Evolutionary conservation across 2,797 vertebrate genomes (phyloP).

Genomic region (Sebastes paucispinis): DNA sequence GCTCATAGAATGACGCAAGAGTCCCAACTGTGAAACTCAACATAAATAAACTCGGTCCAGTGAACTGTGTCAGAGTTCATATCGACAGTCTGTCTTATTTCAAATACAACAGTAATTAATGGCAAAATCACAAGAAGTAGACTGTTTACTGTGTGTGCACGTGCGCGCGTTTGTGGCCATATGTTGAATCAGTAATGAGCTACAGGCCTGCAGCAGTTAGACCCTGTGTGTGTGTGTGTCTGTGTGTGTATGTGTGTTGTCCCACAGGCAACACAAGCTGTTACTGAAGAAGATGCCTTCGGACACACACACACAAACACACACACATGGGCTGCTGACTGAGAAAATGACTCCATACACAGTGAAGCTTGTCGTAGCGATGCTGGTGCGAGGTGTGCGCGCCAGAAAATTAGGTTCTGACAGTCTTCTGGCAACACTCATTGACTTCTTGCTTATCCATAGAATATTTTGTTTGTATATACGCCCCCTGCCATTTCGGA

Average conservation of each 20-base stretch:
- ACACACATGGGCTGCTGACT: not conserved
- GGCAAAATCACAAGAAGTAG: conserved; percentile 26
- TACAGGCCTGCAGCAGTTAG: conserved; percentile 64
- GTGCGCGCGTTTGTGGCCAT: conserved; percentile 43
- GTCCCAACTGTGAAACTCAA: conserved; percentile 43
- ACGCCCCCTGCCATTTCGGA: too few relatives aligned
- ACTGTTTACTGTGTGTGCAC: conserved; percentile 32
- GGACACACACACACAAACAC: conserved; percentile 30
- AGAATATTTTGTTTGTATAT: too few relatives aligned
- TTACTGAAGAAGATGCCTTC: conserved; percentile 60
- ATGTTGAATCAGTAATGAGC: conserved; percentile 68
- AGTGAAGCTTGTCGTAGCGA: not conserved
- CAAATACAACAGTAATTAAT: conserved; percentile 46
- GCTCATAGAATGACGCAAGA: not conserved
- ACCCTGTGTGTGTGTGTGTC: not conserved
- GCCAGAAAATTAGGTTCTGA: rapidly evolving
- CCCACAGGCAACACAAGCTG: conserved; percentile 76
- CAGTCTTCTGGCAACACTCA: too few relatives aligned
- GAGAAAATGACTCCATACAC: conserved; percentile 11
- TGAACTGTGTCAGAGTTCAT: conserved; percentile 55
- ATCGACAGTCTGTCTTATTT: conserved; percentile 34
- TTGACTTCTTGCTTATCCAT: too few relatives aligned
- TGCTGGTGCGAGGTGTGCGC: too few relatives aligned
- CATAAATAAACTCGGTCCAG: conserved; percentile 49
- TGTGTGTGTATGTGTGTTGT: conserved; percentile 35